Conservation (phyloP, 1,140 invertebrate genomes). For the Leptestheria dahalacensis region DNA sequence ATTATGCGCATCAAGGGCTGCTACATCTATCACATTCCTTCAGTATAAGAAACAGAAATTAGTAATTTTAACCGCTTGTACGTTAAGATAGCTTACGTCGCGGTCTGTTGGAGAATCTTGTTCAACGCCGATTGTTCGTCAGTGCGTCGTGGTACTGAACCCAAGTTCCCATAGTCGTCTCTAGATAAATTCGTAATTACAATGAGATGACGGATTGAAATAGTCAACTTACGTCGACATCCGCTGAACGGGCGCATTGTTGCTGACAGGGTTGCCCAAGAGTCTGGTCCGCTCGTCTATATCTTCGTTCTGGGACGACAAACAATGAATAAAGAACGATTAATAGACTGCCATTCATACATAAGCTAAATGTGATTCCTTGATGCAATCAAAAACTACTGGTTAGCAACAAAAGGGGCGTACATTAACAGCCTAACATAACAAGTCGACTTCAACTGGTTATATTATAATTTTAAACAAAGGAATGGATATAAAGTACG, state of each 20-base stretch:
- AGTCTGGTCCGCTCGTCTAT: slow-evolving; percentile 49
- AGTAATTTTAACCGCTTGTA: neutral
- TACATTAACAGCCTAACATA: neutral
- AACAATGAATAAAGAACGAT: slow-evolving; percentile 3
- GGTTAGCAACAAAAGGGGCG: neutral
- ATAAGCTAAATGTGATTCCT: neutral
- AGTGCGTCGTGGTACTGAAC: slow-evolving; percentile 53
- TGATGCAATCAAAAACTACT: no score
- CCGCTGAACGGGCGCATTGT: slow-evolving; percentile 41
- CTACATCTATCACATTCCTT: slow-evolving; percentile 73
- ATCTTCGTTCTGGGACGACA: slow-evolving; percentile 37
- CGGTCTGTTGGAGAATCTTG: slow-evolving; percentile 71
- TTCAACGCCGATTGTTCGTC: slow-evolving; percentile 78
- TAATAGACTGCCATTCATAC: neutral
- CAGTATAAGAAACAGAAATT: slow-evolving; percentile 22
- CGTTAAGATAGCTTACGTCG: slow-evolving; percentile 47
- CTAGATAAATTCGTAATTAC: slow-evolving; percentile 31
- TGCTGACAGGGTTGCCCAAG: slow-evolving; percentile 48
- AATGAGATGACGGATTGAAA: neutral
- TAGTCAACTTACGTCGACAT: slow-evolving; percentile 33
- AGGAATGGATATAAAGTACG: no score
- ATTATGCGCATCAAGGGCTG: slow-evolving; percentile 57
- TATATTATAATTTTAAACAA: no score
- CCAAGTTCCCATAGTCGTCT: slow-evolving; percentile 45
- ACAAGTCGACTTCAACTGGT: neutral